Evolutionary conservation across 2,113 vertebrate species (phyloP).

Genomic region (Abramis brama): DNA sequence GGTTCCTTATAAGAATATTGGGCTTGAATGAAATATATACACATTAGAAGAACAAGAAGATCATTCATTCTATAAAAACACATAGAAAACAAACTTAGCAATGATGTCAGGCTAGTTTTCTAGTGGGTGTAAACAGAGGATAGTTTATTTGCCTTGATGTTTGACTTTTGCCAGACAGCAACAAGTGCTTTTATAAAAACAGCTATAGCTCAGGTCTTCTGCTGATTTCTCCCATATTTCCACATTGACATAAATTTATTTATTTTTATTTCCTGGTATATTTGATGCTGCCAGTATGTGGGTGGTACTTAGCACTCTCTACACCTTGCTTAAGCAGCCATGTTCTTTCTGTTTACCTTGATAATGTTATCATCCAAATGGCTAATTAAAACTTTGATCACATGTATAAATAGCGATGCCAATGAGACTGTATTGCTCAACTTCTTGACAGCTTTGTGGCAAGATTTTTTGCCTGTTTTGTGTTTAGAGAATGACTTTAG

Average conservation of each 20-base stretch:
- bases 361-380: constrained; percentile 47
- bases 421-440: background rate
- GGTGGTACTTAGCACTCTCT: constrained; percentile 24
- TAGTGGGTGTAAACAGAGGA: background rate
- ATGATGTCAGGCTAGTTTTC: background rate
- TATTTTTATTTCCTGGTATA: constrained; percentile 18
- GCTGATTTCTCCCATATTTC: background rate
- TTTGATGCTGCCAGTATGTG: constrained; percentile 16
- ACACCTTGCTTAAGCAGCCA: background rate
- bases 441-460: background rate
- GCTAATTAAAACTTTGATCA: constrained; percentile 51
- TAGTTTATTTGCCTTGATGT: background rate
- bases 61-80: constrained; percentile 16
- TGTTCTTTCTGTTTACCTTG: constrained; percentile 15
- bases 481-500: background rate
- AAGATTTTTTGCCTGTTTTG: background rate
- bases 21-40: background rate
- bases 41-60: constrained; percentile 1
- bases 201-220: background rate
- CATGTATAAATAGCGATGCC: background rate
- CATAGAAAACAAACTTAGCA: background rate
- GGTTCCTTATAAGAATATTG: background rate
- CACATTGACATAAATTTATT: background rate
- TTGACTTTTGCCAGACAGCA: background rate
- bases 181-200: background rate